Base-by-base conservation (phyloP, 2,113 vertebrate genomes). In the Syrmaticus mikado region DNA sequence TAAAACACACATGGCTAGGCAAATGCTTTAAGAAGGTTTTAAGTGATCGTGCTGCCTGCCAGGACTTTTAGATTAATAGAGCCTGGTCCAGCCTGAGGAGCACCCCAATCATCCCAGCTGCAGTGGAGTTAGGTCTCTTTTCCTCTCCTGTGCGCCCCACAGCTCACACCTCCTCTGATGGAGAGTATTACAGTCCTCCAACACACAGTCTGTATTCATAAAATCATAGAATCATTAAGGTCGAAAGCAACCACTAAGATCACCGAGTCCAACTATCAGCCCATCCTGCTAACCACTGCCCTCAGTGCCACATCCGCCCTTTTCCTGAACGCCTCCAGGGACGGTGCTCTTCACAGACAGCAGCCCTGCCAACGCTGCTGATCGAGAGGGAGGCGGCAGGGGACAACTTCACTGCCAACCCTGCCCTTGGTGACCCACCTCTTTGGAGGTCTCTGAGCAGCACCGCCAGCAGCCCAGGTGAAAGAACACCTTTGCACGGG, bases 1-100 rank as follows among this genome's bases (percentile, higher is more conserved):
- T 84, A 93, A 93, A 91, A 45, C 77, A 86, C 76, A 75, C 43
- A 52, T n/a, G 36, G 52, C 61, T 75, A 87, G 78, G 62, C 53
- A 90, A 90, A 90, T 61, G 43, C 36, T 92, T 90, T 79, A 88
- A 92, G 82, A 41, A 75, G 76, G 82, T 64, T 94, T 96, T 92
- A 87, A 89, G 70, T 62, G 2, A 79, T 27, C 58, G 38, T 32
- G 66, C 30, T 84, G 72, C 41, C 57, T 84, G 48, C 21, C 79
- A 88, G 30, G 27, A 75, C 61, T 92, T 93, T 64, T 84, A 70
- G n/a, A 90, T 90, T 83, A 66, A 67, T 13, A 88, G 14, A 90
- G 77, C 52, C 57, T 72, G 19, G 58, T 15, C n/a, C n/a, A 28
- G 1, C 45, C 52, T 2, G 13, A 58, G 55, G n/a, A 74, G n/a